phyloP scores from a whole-genome alignment of 2,888 invertebrate species.

The Aricia artaxerxes region DNA sequence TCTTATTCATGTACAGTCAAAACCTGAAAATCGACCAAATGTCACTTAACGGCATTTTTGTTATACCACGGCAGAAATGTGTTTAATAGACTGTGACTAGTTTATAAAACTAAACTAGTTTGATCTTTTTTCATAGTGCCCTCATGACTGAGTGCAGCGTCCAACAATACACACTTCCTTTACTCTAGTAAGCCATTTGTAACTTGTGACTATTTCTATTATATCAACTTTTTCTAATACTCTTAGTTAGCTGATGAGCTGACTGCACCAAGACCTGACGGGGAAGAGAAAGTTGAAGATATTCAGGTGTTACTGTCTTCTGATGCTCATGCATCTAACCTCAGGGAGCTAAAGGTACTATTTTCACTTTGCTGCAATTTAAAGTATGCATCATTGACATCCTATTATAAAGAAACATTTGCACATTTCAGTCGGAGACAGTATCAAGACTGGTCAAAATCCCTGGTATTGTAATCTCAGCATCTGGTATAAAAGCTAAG shows the following conservation, averaged over 20 bases:
- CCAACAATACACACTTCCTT: not conserved
- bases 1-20: no score
- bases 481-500: slow-evolving; percentile 96
- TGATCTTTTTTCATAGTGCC: no score
- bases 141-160: no score
- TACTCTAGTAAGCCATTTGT: no score
- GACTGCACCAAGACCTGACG: slow-evolving; percentile 94
- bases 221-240: not conserved
- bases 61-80: no score
- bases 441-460: slow-evolving; percentile 97
- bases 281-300: slow-evolving; percentile 93
- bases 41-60: no score
- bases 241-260: slow-evolving; percentile 93
- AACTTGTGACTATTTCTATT: not conserved
- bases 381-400: not conserved
- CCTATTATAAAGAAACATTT: slow-evolving; percentile 28
- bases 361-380: slow-evolving; percentile 7
- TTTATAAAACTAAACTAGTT: no score
- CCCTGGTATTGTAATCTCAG: slow-evolving; percentile 96
- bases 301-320: slow-evolving; percentile 95
- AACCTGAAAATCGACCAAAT: no score
- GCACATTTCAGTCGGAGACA: slow-evolving; percentile 88
- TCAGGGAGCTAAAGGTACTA: slow-evolving; percentile 91
- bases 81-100: not conserved
- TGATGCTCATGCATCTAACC: slow-evolving; percentile 88